Evolutionary conservation across 2,797 vertebrate genomes (phyloP).

Genomic region (Coregonus ussuriensis): DNA sequence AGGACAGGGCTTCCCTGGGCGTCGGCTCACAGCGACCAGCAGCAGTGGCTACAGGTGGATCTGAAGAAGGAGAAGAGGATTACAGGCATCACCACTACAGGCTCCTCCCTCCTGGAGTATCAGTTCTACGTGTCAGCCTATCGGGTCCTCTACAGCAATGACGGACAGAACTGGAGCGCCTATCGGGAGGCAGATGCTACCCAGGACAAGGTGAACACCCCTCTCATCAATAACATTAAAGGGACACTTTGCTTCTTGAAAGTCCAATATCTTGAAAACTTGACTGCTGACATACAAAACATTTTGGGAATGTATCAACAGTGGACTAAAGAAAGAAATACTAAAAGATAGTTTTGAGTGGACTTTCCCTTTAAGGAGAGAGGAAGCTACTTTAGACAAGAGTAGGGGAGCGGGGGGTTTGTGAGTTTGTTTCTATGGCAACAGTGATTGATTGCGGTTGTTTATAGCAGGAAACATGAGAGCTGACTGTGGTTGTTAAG

Average conservation of each 20-base stretch:
- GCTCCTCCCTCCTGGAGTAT: constrained; percentile 85
- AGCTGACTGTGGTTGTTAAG: constrained; percentile 56
- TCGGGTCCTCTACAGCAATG: constrained; percentile 83
- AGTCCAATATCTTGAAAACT: no score
- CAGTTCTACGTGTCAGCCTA: constrained; percentile 91
- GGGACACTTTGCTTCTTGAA: no score
- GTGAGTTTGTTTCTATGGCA: constrained; percentile 56
- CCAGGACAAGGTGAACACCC: constrained; percentile 86
- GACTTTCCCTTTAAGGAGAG: neutral
- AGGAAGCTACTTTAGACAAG: constrained; percentile 25
- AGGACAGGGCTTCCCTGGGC: constrained; percentile 86
- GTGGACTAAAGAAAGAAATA: no score
- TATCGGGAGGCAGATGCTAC: constrained; percentile 85
- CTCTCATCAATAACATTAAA: neutral
- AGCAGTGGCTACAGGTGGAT: constrained; percentile 95
- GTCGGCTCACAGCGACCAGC: constrained; percentile 79
- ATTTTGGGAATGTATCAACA: no score
- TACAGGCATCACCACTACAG: constrained; percentile 93
- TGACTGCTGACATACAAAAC: no score
- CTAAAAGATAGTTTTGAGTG: no score
- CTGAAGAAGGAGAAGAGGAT: constrained; percentile 90
- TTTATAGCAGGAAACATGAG: constrained; percentile 67
- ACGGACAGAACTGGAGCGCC: constrained; percentile 83
- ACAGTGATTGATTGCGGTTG: constrained; percentile 57
- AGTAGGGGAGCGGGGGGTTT: no score